Base-by-base conservation (phyloP, 2,113 vertebrate species). In the Rhegmatorhina hoffmannsi region DNA sequence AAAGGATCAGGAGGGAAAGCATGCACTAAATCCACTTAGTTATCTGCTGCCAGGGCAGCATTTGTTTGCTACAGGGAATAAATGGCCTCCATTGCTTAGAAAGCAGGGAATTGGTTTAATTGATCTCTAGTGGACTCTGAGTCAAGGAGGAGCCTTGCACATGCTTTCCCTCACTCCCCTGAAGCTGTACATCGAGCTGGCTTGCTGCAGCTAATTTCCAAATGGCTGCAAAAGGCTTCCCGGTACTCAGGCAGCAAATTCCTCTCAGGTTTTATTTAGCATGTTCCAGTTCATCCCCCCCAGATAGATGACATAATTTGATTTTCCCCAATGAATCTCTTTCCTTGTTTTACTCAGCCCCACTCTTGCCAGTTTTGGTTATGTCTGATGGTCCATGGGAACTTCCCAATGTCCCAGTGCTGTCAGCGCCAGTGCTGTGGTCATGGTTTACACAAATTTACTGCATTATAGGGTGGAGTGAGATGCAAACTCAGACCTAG, bases 31-130 rank as follows among this genome's bases (percentile, higher is more conserved):
- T 75, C 59, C 86, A 84, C 88, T 87, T 94, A 66, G 72, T 90
- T 88, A 82, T 47, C 88, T 43, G 55, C 88, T 90, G 69, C 86
- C 90, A 50, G 60, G 63, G 34, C 93, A 94, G 64, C 73, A 75
- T 91, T 90, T 89, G 68, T 73, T 73, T 96, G 70, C 74, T 66
- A 15, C 68, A 80, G 69, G 67, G 92, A 95, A 94, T 84, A 97
- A 97, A 94, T 76, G 92, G 91, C 67, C 69, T 93, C 95, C 96
- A 82, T 52, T 88, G 73, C 92, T 92, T 87, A 0, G 33, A 95
- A 96, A 94, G 66, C 68, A 73, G 73, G 82, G 95, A 94, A 95
- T 55, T 84, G 31, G 47, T 87, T 73, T 97, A 76, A 38, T 95
- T 91, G 74, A 93, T 90, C 81, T 87, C 82, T 72, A 73, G 83